Evolutionary conservation across 2,113 vertebrate species (phyloP).

Genomic region (Larimichthys polyactis): DNA sequence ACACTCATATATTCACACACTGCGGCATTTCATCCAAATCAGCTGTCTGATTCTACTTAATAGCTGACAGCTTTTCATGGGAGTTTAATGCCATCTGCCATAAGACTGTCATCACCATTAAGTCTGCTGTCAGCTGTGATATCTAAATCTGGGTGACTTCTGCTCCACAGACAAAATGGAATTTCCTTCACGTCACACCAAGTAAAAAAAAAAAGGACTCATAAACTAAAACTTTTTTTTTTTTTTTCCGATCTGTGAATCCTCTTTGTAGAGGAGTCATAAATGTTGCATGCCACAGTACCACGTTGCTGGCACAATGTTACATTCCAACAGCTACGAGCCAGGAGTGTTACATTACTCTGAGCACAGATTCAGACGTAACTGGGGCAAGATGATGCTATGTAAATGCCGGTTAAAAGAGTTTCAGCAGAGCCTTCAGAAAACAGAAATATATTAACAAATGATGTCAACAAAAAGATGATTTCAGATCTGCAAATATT

Average conservation of each 20-base stretch:
- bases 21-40: slow-evolving; percentile 51
- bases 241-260: background rate
- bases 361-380: slow-evolving; percentile 52
- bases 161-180: slow-evolving; percentile 40
- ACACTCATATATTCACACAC: slow-evolving; percentile 23
- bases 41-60: slow-evolving; percentile 55
- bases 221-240: slow-evolving; percentile 4
- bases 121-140: slow-evolving; percentile 61
- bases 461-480: slow-evolving; percentile 2
- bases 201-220: slow-evolving; percentile 1
- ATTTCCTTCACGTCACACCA: slow-evolving; percentile 25
- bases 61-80: slow-evolving; percentile 49
- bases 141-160: slow-evolving; percentile 61
- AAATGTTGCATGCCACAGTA: slow-evolving; percentile 3
- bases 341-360: slow-evolving; percentile 50
- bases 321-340: slow-evolving; percentile 57
- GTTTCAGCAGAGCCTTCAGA: slow-evolving; percentile 27
- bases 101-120: slow-evolving; percentile 55
- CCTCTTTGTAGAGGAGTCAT: slow-evolving; percentile 22
- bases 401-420: slow-evolving; percentile 41
- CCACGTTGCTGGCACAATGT: slow-evolving; percentile 48
- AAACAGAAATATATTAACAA: slow-evolving; percentile 23
- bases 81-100: slow-evolving; percentile 61
- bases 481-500: slow-evolving; percentile 21
- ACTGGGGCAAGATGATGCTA: slow-evolving; percentile 60